Evolutionary conservation across 2,113 vertebrate genomes (phyloP).

Genomic region (Phalacrocorax aristotelis): DNA sequence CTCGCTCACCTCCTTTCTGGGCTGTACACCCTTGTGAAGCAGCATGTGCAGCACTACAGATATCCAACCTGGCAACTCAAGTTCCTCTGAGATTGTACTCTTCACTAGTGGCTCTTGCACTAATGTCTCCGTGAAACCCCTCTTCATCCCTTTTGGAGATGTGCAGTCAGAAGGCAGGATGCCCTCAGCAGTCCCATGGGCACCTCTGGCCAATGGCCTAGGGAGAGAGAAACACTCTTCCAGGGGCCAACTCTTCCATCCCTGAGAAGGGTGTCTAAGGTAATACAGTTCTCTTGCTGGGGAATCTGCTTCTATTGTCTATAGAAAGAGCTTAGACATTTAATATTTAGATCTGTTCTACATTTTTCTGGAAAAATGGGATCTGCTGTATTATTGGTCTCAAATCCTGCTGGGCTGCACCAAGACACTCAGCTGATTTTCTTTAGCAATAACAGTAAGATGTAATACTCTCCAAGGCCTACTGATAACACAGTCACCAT

Average conservation of each 20-base stretch:
- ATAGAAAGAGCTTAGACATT: neutral
- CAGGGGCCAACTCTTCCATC: neutral
- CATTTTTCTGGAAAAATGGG: neutral
- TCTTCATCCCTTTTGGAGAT: neutral
- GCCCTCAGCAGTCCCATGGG: neutral
- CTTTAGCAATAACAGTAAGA: neutral
- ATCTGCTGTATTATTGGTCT: neutral
- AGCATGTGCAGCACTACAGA: accelerated
- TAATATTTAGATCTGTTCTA: neutral
- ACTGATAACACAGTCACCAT: neutral
- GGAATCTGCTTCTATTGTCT: neutral
- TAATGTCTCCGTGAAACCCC: neutral
- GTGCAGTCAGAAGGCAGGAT: neutral
- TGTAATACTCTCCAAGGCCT: neutral
- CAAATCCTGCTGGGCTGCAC: neutral
- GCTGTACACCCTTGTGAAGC: neutral
- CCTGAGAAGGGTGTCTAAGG: neutral
- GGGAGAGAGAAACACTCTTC: neutral
- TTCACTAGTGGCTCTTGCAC: neutral
- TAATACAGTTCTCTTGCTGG: neutral
- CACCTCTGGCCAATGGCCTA: neutral
- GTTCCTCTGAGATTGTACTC: neutral
- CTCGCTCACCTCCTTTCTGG: neutral
- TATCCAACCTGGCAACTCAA: accelerated
- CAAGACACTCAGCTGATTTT: neutral